A percentile compares a stretch with the other conserved stretches of the same genome.
These are phyloP conservation scores for Zelleria hepariella DNA, from an alignment of 2,888 invertebrate species.

Conservation along the genomic window DNA sequence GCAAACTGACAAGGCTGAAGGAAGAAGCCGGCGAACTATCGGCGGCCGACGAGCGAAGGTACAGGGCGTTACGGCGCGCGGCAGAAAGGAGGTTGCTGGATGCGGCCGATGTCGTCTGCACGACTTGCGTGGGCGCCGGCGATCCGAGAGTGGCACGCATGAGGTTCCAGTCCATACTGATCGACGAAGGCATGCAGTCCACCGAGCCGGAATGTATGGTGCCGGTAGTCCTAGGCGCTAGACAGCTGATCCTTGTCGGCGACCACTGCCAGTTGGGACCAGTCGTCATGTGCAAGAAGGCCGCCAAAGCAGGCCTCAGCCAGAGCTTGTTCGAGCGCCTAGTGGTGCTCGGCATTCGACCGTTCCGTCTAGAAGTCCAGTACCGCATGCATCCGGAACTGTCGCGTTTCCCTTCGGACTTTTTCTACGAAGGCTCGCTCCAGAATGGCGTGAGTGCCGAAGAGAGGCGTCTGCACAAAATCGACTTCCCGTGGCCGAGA, in stretches of 20 bases:
- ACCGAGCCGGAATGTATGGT: constrained; percentile 99
- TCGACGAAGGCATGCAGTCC: constrained; percentile 98
- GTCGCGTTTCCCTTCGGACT: constrained; percentile 98
- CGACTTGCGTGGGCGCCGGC: constrained; percentile 99
- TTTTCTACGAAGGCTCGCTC: constrained; percentile 98
- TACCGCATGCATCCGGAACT: constrained; percentile 99
- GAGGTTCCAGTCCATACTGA: constrained; percentile 96
- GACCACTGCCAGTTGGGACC: constrained; percentile 99
- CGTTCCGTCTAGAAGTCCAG: constrained; percentile 96
- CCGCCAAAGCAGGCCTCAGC: constrained; percentile 95
- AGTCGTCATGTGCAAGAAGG: constrained; percentile 99
- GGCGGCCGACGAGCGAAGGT: constrained; percentile 95
- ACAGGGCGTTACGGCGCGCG: constrained; percentile 89
- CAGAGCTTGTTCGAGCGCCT: constrained; percentile 98
- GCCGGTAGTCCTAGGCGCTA: constrained; percentile 96
- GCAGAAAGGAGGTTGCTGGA: constrained; percentile 92
- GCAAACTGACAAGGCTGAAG: constrained; percentile 95
- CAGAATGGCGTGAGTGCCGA: constrained; percentile 99
- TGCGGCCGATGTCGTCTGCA: constrained; percentile 98
- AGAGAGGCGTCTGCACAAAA: constrained; percentile 88
- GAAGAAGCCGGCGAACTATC: constrained; percentile 99
- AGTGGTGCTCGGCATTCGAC: constrained; percentile 96
- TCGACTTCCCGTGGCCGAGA: constrained; percentile 98
- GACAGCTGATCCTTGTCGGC: constrained; percentile 97
- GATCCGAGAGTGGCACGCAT: constrained; percentile 94